Conservation (phyloP, 2,113 vertebrate species). For the Mionectes macconnelli region DNA sequence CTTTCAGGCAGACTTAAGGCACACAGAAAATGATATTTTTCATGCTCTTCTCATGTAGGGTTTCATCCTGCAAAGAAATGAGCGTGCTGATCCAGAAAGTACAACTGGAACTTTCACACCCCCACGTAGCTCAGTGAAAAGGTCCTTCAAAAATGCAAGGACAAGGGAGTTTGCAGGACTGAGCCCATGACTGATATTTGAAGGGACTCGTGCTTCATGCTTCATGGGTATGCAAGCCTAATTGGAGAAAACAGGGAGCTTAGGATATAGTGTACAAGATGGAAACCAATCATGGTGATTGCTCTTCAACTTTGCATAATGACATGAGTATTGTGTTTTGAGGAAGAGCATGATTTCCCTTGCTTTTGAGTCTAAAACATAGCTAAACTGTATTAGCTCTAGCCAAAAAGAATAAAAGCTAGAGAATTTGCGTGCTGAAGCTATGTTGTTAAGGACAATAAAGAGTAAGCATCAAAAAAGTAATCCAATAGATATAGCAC, state of each 20-base stretch:
- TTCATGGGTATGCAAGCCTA: background rate
- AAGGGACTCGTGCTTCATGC: background rate
- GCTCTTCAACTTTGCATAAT: background rate
- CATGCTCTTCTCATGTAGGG: background rate
- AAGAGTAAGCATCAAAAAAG: background rate
- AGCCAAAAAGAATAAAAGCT: background rate
- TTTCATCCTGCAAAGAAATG: background rate
- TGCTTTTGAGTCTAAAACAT: background rate
- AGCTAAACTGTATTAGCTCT: background rate
- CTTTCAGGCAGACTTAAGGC: background rate
- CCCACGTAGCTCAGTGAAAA: background rate
- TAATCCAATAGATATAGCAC: background rate
- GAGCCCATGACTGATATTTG: conserved; percentile 4
- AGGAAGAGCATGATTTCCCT: background rate
- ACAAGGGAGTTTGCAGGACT: background rate
- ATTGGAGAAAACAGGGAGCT: background rate
- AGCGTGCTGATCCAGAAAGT: background rate
- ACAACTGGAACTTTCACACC: background rate
- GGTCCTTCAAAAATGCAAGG: fast-evolving
- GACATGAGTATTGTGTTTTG: background rate
- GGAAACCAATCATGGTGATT: background rate
- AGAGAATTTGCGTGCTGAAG: background rate
- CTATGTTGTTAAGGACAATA: background rate
- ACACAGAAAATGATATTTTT: background rate
- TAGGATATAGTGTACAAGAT: background rate